Base-by-base conservation (phyloP, 2,888 invertebrate species). In the Hirtodrosophila histrioides region DNA sequence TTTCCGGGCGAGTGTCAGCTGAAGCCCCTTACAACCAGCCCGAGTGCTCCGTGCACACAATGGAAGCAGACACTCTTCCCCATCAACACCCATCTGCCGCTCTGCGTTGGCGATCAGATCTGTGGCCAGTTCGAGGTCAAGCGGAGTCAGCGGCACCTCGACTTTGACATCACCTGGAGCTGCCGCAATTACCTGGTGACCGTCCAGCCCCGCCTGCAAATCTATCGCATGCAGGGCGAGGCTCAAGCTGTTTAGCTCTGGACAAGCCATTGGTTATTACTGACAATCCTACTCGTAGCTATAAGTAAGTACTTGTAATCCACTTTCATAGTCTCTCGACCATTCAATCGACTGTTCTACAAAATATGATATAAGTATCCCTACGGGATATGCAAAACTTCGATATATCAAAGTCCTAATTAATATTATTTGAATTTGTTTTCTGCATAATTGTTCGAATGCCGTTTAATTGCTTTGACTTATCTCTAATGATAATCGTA, bases 151-250 rank as follows among this genome's bases (percentile, higher is more conserved):
- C 49, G 46, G 0, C 57, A 77, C 36, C 43, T 77, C 17, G 80
- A 77, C 50, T 76, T 77, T 39, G 73, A 79, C 44, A 72, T 77
- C 49, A 44, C 37, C 2, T 77, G 80, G 80, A 49, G 63, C 4
- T 63, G 51, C 5, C 12, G n/a, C 10, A 77, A 64, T 5, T 1
- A 66, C 3, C 35, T 77, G 53, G 46, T 66, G 1, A 36, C 12
- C 2, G 17, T 79, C 0, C 3, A 11, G 8, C 1, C 9, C 24
- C 80, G 72, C 23, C 61, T 44, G 3, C 77, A 79, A 51, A 79
- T 66, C 44, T 76, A 43, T 61, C 80, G 77, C 48, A 69, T 77
- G 80, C 67, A 76, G 23, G 35, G 27, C 23, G 24, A 41, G 3
- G 12, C 40, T 5, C 3, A 7, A 9, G 0, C 17, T 3, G 11